These are phyloP conservation scores for Cephus runcator DNA, from an alignment of 2,888 invertebrate species.

Conservation along the genomic window DNA sequence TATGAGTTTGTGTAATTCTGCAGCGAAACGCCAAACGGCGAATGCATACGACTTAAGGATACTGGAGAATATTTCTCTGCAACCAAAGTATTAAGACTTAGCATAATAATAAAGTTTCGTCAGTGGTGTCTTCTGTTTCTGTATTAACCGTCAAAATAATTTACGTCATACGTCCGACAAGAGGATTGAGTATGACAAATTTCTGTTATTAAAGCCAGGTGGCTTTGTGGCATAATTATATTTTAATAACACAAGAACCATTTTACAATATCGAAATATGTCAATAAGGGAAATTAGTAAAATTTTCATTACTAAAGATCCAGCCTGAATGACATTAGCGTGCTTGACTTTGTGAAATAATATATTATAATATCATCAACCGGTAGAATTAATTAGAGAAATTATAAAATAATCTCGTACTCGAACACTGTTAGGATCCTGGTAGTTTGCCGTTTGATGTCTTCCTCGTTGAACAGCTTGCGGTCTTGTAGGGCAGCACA, in stretches of 20 bases:
- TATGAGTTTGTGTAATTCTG: slow-evolving; percentile 52
- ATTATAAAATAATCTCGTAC: neutral
- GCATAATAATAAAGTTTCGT: neutral
- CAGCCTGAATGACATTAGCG: neutral
- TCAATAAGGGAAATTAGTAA: neutral
- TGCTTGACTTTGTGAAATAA: too few relatives aligned
- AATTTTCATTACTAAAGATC: neutral
- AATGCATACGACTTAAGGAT: neutral
- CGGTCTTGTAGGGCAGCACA: slow-evolving; percentile 13
- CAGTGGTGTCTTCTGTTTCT: neutral
- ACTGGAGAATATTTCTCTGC: neutral
- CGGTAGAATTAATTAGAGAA: neutral
- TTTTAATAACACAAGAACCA: neutral
- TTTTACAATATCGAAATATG: neutral
- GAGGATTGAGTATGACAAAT: neutral
- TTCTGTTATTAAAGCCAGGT: neutral
- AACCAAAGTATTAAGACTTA: neutral
- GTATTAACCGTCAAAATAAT: neutral
- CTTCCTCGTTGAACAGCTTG: neutral
- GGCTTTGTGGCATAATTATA: neutral
- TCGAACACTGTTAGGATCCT: neutral
- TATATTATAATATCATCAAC: neutral
- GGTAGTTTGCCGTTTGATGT: neutral
- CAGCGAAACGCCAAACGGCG: neutral
- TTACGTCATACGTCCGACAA: neutral